Base-by-base conservation (phyloP, 2,113 vertebrate species). In the Sitta europaea region DNA sequence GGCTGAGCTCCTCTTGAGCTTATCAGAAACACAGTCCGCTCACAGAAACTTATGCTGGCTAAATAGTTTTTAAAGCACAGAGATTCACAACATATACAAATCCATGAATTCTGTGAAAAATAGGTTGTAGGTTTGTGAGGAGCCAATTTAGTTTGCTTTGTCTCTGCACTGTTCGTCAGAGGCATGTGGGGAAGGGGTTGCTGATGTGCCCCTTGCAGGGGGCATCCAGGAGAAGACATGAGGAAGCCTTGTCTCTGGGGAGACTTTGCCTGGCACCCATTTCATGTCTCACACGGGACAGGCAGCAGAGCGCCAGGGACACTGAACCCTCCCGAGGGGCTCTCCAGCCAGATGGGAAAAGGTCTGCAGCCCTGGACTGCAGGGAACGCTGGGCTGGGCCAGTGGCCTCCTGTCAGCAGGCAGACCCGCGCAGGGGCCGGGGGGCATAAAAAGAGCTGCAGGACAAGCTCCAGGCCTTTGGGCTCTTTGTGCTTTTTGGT, bases 391-490 rank as follows among this genome's bases (percentile, higher is more conserved):
- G 47, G 47, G 40, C 18, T 51, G 58, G 18, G 18, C 6, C 47
- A 13, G 3, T 51, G 29, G 4, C 22, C 29, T 77, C 18, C 19
- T 28, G 48, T 23, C 59, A 29, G 48, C 38, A 42, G 45, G 48
- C 3, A 1, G 36, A 23, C 24, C 3, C 14, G 11, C 9, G 9
- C 14, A 43, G 28, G 48, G 17, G 58, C 18, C 31, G 17, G 8
- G 23, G 6, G 19, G 6, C 13, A 18, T 14, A 29, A 53, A 53
- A 63, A 6, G 16, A 28, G 18, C 74, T 22, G 11, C 10, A 14
- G 2, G 8, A n/a, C 4, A 16, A 21, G 1, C 23, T n/a, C 23
- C 4, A 8, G 22, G 6, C 4, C 2, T 51, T n/a, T 42, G 13
- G 23, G 14, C 10, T n/a, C 24, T 42, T 42, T 50, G 45, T 33